phyloP scores from a whole-genome alignment of 2,888 invertebrate species.

The Ectobius pallidus region DNA sequence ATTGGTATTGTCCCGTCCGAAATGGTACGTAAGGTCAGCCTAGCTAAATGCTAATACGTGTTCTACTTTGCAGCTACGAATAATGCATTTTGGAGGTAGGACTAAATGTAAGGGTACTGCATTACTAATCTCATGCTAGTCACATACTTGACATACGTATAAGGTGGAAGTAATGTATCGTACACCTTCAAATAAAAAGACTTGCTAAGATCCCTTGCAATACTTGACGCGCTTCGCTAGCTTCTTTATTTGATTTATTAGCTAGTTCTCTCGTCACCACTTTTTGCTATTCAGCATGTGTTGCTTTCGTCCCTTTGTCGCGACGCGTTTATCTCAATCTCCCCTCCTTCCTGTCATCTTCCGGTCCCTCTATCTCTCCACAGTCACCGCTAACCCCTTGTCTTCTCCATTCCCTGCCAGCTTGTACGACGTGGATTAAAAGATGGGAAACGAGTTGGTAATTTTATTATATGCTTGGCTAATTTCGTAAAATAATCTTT shows the following conservation, averaged over 20 bases:
- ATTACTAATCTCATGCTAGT: too few species aligned
- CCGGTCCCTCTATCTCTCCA: not conserved
- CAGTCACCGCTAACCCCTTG: not conserved
- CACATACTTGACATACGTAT: too few species aligned
- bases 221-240: too few species aligned
- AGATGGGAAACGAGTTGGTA: not conserved
- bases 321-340: conserved; percentile 17
- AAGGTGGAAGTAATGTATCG: too few species aligned
- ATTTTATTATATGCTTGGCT: not conserved
- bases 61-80: too few species aligned
- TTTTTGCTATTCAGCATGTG: conserved; percentile 24
- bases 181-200: too few species aligned
- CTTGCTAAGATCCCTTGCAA: too few species aligned
- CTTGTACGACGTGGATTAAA: not conserved
- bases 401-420: not conserved
- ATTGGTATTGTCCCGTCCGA: too few species aligned
- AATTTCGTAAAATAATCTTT: not conserved
- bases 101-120: too few species aligned
- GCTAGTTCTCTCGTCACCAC: not conserved
- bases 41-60: too few species aligned
- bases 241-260: conserved; percentile 16
- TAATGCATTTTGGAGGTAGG: too few species aligned
- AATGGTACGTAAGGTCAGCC: too few species aligned
- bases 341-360: conserved; percentile 25
- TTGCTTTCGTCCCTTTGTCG: not conserved